phyloP scores from a whole-genome alignment of 2,797 vertebrate genomes.

The Chaunax sp. region DNA sequence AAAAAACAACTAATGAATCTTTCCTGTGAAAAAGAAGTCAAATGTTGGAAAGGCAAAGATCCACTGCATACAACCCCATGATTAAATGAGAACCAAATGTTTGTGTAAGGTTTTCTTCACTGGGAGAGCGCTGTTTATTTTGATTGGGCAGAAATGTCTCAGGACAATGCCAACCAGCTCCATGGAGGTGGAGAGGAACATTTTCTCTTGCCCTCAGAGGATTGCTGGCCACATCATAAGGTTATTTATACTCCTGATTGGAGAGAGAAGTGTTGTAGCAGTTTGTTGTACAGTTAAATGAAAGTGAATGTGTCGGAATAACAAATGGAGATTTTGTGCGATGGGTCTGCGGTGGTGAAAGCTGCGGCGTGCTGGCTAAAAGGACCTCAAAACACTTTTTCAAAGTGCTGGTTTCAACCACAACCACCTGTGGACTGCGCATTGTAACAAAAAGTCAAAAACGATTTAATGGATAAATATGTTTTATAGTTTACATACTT shows the following conservation, averaged over 20 bases:
- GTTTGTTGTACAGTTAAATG: slow-evolving; percentile 16
- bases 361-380: neutral
- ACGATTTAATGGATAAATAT: slow-evolving; percentile 3
- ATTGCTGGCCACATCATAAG: slow-evolving; percentile 43
- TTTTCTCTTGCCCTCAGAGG: slow-evolving; percentile 51
- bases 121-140: slow-evolving; percentile 78
- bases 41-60: slow-evolving; percentile 47
- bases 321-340: slow-evolving; percentile 24
- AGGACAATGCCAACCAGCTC: slow-evolving; percentile 71
- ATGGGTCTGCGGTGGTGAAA: slow-evolving; percentile 19
- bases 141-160: slow-evolving; percentile 79
- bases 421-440: neutral
- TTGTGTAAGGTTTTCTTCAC: slow-evolving; percentile 80
- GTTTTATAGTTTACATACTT: neutral
- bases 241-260: slow-evolving; percentile 69
- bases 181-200: slow-evolving; percentile 51
- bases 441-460: neutral
- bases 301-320: slow-evolving; percentile 39
- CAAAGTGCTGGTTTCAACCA: slow-evolving; percentile 16
- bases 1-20: slow-evolving; percentile 20
- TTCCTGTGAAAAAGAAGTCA: slow-evolving; percentile 10
- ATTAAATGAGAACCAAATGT: slow-evolving; percentile 85
- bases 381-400: slow-evolving; percentile 16
- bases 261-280: slow-evolving; percentile 36
- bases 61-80: slow-evolving; percentile 48